Conservation (phyloP, 2,888 invertebrate species). For the Drosophila prostipennis region DNA sequence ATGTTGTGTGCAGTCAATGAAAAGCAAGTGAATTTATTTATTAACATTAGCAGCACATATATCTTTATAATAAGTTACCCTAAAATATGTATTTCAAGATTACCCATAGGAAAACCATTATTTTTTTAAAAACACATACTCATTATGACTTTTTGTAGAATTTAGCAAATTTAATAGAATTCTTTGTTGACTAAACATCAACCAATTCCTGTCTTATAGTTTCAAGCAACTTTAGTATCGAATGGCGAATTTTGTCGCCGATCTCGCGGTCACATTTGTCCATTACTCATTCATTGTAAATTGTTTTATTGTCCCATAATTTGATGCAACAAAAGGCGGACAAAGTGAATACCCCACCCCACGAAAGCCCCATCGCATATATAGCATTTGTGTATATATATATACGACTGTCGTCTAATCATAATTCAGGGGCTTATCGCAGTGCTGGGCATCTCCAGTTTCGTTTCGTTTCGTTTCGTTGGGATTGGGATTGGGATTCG, state of each 20-base stretch:
- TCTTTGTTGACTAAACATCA: slow-evolving; percentile 1
- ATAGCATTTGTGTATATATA: slow-evolving; percentile 43
- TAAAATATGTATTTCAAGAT: background rate
- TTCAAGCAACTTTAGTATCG: background rate
- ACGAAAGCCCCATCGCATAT: slow-evolving; percentile 13
- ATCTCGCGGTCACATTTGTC: background rate
- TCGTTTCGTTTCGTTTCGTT: slow-evolving; percentile 43
- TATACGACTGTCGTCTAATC: slow-evolving; percentile 69
- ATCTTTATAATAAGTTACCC: no score
- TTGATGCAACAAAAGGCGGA: slow-evolving; percentile 36
- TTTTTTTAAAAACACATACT: no score
- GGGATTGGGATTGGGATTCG: slow-evolving; percentile 3
- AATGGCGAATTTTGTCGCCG: background rate
- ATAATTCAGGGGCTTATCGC: slow-evolving; percentile 73
- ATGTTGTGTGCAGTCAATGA: slow-evolving; percentile 67
- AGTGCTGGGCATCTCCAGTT: slow-evolving; percentile 67
- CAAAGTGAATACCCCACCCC: slow-evolving; percentile 1
- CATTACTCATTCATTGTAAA: slow-evolving; percentile 33
- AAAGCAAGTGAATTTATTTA: slow-evolving; percentile 33
- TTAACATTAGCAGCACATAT: background rate
- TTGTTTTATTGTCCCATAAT: slow-evolving; percentile 38
- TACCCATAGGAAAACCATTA: no score
- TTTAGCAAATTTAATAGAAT: background rate
- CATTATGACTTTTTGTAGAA: no score
- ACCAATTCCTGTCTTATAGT: background rate